Percentiles rank a stretch among this genome's conserved stretches.
These are phyloP conservation scores for Antheraea pernyi DNA, from an alignment of 1,140 invertebrate genomes.

Conservation along the genomic window DNA sequence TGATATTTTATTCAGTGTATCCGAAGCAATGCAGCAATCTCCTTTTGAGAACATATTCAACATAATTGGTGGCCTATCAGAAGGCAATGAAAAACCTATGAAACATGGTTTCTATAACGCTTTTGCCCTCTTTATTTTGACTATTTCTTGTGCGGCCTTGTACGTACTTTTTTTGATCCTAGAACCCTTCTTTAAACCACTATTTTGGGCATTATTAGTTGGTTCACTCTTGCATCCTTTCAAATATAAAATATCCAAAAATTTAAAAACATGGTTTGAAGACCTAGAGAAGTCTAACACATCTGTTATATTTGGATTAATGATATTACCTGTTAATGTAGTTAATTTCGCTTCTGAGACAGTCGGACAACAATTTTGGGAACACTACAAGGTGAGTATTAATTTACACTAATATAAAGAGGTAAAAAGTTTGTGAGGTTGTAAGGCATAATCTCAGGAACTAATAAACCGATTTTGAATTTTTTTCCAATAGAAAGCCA, in stretches of 20 bases:
- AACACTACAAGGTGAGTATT: constrained; percentile 80
- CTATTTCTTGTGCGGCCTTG: constrained; percentile 83
- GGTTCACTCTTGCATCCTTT: constrained; percentile 94
- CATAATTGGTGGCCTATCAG: constrained; percentile 70
- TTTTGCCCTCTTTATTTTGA: constrained; percentile 85
- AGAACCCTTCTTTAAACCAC: constrained; percentile 93
- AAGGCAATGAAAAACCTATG: constrained; percentile 88
- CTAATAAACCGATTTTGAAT: too few species aligned
- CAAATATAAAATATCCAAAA: constrained; percentile 86
- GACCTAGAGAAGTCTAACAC: constrained; percentile 80
- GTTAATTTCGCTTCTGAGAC: constrained; percentile 85
- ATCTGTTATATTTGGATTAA: constrained; percentile 84
- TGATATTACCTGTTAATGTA: constrained; percentile 86
- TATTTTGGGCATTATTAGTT: constrained; percentile 96
- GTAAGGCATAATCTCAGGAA: too few species aligned
- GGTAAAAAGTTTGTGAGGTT: too few species aligned
- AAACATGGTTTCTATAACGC: constrained; percentile 94
- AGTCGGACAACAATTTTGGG: constrained; percentile 82
- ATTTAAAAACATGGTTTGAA: constrained; percentile 86
- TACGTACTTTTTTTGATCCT: constrained; percentile 89
- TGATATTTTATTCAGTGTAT: not conserved
- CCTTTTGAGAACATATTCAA: constrained; percentile 75
- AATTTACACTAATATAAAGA: too few species aligned
- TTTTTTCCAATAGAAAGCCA: too few species aligned
- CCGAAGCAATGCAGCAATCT: constrained; percentile 62